Percentiles rank a stretch among this genome's conserved stretches.
Conservation (phyloP, 2,797 vertebrate genomes). For the Sebastes hopkinsi region DNA sequence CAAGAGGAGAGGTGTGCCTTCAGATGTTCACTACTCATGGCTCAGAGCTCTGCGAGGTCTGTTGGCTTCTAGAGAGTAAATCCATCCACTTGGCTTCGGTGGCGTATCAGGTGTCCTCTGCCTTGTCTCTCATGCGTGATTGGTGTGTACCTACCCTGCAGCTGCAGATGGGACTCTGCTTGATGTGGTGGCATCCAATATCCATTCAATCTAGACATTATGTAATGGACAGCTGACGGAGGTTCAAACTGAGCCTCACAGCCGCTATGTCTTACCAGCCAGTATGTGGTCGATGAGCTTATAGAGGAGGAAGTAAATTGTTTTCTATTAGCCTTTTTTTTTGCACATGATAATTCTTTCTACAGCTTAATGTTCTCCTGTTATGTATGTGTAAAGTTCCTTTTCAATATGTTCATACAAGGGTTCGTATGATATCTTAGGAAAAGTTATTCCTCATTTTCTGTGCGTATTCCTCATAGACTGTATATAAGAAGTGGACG, state of each 20-base stretch:
- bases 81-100: slow-evolving; percentile 68
- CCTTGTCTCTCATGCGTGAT: slow-evolving; percentile 68
- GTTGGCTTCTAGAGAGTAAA: slow-evolving; percentile 64
- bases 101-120: slow-evolving; percentile 69
- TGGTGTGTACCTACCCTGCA: slow-evolving; percentile 61
- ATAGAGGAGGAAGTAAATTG: background rate
- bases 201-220: slow-evolving; percentile 64
- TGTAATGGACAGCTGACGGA: slow-evolving; percentile 42
- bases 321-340: background rate
- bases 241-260: slow-evolving; percentile 25
- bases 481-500: no score
- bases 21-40: slow-evolving; percentile 67
- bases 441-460: no score
- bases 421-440: no score
- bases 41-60: slow-evolving; percentile 62
- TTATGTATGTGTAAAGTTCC: background rate
- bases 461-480: no score
- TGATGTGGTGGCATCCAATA: slow-evolving; percentile 70
- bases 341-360: background rate
- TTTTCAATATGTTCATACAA: no score
- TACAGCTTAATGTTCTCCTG: background rate
- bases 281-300: background rate
- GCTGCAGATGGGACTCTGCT: slow-evolving; percentile 65
- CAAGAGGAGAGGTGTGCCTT: slow-evolving; percentile 63
- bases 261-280: background rate